Base-by-base conservation (phyloP, 92 coral and sea anemone species). In the Paramuricea clavata region DNA sequence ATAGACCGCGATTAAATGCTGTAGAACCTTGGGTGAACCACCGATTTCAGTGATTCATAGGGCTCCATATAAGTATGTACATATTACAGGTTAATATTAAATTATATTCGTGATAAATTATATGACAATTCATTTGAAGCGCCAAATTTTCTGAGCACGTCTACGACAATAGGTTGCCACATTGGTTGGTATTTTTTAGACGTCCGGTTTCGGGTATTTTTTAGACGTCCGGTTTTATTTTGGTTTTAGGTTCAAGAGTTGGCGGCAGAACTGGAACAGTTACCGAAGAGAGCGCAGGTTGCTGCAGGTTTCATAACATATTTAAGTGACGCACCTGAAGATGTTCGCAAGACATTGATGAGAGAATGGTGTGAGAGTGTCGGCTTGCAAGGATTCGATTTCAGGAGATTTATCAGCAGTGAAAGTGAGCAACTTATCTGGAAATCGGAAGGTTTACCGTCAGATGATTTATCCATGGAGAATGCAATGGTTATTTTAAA, bases 281-380 rank as follows among this genome's bases (percentile, higher is more conserved):
- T 97, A 49, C 99, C 99, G 22, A 93, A 89, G 83, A 89, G 97
- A 73, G 98, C 99, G 26, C 99, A 94, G 85, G 82, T 97, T 44
- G 99, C 99, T 15, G 99, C 99, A 6, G 99, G 99, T 17, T 97
- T 97, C 56, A 94, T 97, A 74, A 97, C 98, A 36, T 97, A 97
- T 82, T 92, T 97, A 39, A 93, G 99, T 59, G 95, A 95, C 77
- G 99, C 98, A 60, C 99, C 99, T 23, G 99, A 97, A 49, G 99
- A 97, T 87, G 91, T 97, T 49, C 94, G 99, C 9, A 94, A 93
- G 80, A 92, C 88, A 69, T 90, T 93, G 27, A 95, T 97, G 94
- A 42, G 75, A n/a, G 88, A 88, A 41, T 94, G 98, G 99, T 94
- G 99, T 89, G 99, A 97, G 52, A 93, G 80, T 43, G 89, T 91